These are phyloP conservation scores for Araneus ventricosus DNA, from an alignment of 1,140 invertebrate species.

Conservation along the genomic window DNA sequence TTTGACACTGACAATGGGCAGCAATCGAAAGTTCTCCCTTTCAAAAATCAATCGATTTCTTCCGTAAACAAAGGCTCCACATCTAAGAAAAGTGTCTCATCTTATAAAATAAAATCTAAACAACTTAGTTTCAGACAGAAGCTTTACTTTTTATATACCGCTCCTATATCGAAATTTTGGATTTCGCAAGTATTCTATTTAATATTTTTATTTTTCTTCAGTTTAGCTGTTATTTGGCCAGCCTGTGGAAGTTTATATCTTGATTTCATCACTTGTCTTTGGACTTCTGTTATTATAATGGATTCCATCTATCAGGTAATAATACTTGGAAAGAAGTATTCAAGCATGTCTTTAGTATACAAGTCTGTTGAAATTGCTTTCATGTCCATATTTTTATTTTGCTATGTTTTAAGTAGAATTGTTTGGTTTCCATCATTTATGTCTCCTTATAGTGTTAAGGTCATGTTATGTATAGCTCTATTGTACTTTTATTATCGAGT, in stretches of 20 bases:
- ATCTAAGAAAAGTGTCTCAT: constrained; percentile 58
- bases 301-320: constrained; percentile 55
- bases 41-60: background rate
- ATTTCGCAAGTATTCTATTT: constrained; percentile 79
- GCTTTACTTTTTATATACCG: constrained; percentile 76
- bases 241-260: constrained; percentile 80
- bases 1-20: constrained; percentile 73
- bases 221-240: constrained; percentile 79
- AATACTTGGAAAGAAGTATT: constrained; percentile 12
- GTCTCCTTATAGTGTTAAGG: constrained; percentile 75
- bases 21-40: background rate
- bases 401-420: constrained; percentile 71
- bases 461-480: constrained; percentile 77
- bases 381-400: constrained; percentile 64
- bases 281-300: constrained; percentile 76
- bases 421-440: constrained; percentile 7
- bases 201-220: constrained; percentile 79
- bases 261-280: constrained; percentile 79
- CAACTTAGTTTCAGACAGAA: constrained; percentile 50
- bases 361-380: constrained; percentile 75
- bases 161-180: constrained; percentile 78
- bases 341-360: constrained; percentile 75
- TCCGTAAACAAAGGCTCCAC: background rate
- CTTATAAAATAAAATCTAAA: constrained; percentile 45
- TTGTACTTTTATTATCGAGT: constrained; percentile 81